These are phyloP conservation scores for Frankliniella intonsa DNA, from an alignment of 2,888 invertebrate genomes.

Conservation along the genomic window DNA sequence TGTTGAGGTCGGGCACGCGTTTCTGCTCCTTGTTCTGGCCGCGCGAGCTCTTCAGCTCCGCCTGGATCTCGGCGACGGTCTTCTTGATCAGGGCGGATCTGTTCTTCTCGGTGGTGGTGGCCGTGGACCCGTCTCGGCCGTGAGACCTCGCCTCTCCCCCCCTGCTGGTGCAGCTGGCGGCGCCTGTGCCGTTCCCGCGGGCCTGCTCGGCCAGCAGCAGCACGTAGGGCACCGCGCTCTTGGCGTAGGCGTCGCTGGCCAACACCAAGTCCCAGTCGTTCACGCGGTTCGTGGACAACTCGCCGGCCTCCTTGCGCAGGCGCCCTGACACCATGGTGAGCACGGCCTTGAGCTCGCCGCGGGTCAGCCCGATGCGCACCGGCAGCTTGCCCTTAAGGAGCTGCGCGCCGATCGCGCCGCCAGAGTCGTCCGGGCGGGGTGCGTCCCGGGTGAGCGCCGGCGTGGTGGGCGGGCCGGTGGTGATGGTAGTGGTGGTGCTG, in stretches of 20 bases:
- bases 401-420: not conserved
- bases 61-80: not conserved
- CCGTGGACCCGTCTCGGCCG: not conserved
- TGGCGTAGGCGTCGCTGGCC: not conserved
- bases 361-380: slow-evolving; percentile 1
- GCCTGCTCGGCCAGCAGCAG: not conserved
- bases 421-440: not conserved
- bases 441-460: not conserved
- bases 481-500: not conserved
- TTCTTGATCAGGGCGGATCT: not conserved
- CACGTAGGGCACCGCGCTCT: not conserved
- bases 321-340: not conserved
- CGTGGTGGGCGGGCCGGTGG: not conserved
- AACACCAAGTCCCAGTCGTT: not conserved
- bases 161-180: not conserved
- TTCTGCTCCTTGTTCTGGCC: slow-evolving; percentile 20
- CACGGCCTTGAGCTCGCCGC: not conserved
- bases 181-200: not conserved
- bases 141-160: not conserved
- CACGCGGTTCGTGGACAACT: not conserved
- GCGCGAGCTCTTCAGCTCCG: slow-evolving; percentile 7
- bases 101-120: not conserved
- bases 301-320: not conserved
- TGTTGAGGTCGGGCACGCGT: slow-evolving; percentile 31
- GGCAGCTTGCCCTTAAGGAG: not conserved